These are phyloP conservation scores for Trachelus troglodyta DNA, from an alignment of 2,888 invertebrate species.

Conservation along the genomic window DNA sequence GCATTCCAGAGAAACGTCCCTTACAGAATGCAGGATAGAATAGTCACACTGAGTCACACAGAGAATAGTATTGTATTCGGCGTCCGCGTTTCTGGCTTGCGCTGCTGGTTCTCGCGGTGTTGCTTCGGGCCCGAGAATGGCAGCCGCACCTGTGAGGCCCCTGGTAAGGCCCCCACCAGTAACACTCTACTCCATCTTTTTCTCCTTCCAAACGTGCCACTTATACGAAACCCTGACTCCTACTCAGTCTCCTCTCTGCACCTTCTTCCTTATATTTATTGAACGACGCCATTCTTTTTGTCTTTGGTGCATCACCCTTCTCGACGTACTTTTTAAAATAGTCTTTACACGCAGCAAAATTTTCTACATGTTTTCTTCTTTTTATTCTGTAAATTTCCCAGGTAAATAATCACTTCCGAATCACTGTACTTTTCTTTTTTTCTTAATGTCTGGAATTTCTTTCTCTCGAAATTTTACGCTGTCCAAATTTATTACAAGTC, in stretches of 20 bases:
- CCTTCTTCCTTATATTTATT: background rate
- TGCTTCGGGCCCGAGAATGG: constrained; percentile 1
- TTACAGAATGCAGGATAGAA: background rate
- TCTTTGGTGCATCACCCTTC: background rate
- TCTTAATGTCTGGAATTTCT: background rate
- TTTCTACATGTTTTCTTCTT: background rate
- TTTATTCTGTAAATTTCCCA: background rate
- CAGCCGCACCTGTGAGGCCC: constrained; percentile 51
- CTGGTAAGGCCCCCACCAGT: constrained; percentile 17
- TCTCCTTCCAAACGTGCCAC: background rate
- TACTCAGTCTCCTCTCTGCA: constrained; percentile 8
- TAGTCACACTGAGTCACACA: background rate
- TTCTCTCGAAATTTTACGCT: background rate
- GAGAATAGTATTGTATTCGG: background rate
- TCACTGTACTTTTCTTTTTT: background rate
- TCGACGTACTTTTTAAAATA: background rate
- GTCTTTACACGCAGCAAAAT: background rate
- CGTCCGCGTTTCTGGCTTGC: background rate
- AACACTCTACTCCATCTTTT: background rate
- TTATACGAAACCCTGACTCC: background rate
- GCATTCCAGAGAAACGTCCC: background rate
- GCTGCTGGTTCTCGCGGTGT: background rate
- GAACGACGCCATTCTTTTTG: background rate
- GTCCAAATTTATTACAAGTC: background rate
- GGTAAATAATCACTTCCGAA: background rate